phyloP scores from a whole-genome alignment of 2,797 vertebrate species.

The Propithecus deckenii region DNA sequence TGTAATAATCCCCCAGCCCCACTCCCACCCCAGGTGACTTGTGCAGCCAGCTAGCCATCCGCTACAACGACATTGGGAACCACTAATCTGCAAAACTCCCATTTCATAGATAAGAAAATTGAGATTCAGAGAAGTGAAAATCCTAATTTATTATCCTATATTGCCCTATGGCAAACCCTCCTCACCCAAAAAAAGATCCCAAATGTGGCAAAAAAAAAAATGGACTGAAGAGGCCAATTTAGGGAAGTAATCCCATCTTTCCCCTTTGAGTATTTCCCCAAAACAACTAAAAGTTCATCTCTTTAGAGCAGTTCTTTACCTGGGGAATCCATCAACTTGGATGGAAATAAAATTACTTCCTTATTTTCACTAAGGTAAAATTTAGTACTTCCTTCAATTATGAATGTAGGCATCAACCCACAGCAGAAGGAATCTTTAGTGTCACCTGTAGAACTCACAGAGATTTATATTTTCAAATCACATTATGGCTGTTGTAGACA shows the following conservation, averaged over 20 bases:
- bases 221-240: neutral
- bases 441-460: neutral
- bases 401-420: neutral
- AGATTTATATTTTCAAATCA: neutral
- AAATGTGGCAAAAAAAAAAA: neutral
- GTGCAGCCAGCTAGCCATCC: neutral
- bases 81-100: neutral
- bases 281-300: conserved; percentile 34
- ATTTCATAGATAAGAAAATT: neutral
- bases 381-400: neutral
- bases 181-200: neutral
- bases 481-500: neutral
- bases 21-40: neutral
- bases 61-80: neutral
- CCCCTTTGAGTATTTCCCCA: neutral
- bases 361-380: conserved; percentile 36
- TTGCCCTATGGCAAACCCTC: neutral
- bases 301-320: neutral
- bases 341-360: conserved; percentile 46
- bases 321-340: neutral
- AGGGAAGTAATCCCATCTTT: conserved; percentile 13
- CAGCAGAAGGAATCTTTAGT: conserved; percentile 1
- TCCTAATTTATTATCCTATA: neutral
- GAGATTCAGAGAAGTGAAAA: neutral
- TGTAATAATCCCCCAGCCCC: neutral